Evolutionary conservation across 2,797 vertebrate genomes (phyloP).

Genomic region (Tympanoctomys barrerae): DNA sequence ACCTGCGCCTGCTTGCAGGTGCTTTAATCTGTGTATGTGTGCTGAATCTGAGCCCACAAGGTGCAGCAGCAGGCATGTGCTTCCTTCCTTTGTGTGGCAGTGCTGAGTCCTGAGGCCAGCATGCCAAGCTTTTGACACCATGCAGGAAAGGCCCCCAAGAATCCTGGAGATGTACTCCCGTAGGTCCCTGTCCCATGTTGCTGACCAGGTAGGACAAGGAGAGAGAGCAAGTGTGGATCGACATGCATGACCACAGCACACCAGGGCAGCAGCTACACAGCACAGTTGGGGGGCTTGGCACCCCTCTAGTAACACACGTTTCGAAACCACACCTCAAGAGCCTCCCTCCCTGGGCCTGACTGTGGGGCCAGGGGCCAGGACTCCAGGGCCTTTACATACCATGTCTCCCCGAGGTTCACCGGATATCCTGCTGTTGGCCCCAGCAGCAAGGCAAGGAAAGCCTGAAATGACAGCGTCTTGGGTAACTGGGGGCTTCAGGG

Average conservation of each 20-base stretch:
- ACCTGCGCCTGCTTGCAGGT: no score
- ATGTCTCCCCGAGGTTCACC: background rate
- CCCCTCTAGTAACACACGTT: background rate
- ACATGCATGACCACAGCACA: background rate
- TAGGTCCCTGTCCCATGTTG: background rate
- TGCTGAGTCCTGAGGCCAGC: background rate
- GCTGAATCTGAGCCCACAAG: background rate
- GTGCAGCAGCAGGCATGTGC: no score
- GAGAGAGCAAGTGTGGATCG: background rate
- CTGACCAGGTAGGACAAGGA: background rate
- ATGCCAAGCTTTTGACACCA: background rate
- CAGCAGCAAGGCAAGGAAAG: background rate
- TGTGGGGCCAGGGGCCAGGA: background rate
- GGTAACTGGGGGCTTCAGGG: background rate
- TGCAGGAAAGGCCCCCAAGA: background rate
- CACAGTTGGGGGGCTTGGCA: no score
- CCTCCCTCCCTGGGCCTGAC: background rate
- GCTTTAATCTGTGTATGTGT: no score
- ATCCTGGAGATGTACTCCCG: background rate
- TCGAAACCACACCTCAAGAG: background rate
- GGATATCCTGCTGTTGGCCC: background rate
- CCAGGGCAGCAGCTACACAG: background rate
- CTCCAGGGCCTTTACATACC: background rate
- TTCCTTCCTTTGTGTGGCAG: accelerated
- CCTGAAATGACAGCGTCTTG: background rate